Conservation (phyloP, 1,140 invertebrate species). For the Armadillidium nasatum region DNA sequence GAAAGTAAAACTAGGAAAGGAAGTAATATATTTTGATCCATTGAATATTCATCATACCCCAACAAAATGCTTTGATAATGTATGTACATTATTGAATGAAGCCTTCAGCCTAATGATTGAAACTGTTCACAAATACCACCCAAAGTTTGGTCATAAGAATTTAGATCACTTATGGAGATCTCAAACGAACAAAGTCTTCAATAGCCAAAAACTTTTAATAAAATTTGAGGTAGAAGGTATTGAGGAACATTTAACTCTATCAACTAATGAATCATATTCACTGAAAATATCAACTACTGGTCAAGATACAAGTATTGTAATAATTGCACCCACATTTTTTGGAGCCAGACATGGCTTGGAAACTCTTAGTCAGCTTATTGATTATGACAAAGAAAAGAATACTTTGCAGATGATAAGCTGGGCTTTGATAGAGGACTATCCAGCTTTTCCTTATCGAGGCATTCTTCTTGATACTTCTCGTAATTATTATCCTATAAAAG, state of each 20-base stretch:
- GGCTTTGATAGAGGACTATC: slow-evolving; percentile 30
- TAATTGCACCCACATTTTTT: slow-evolving; percentile 54
- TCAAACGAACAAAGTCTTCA: background rate
- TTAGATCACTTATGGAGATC: background rate
- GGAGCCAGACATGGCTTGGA: slow-evolving; percentile 48
- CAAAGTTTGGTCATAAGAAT: background rate
- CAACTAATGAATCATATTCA: slow-evolving; percentile 21
- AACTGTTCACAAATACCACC: background rate
- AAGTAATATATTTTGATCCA: background rate
- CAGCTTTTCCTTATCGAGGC: slow-evolving; percentile 39
- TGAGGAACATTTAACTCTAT: background rate
- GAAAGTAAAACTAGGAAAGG: background rate
- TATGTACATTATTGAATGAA: background rate
- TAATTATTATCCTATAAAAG: slow-evolving; percentile 59
- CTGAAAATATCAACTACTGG: background rate
- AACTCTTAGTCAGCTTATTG: slow-evolving; percentile 48
- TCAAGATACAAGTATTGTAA: slow-evolving; percentile 51
- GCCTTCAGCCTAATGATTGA: background rate
- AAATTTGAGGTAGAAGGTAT: background rate
- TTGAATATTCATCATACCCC: background rate
- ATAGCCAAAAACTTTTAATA: background rate
- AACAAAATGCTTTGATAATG: background rate
- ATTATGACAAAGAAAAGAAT: slow-evolving; percentile 36
- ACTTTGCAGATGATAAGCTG: slow-evolving; percentile 27
- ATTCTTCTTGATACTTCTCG: slow-evolving; percentile 43